Evolutionary conservation across 2,888 invertebrate genomes (phyloP).

Genomic region (Epistrophe eligans): DNA sequence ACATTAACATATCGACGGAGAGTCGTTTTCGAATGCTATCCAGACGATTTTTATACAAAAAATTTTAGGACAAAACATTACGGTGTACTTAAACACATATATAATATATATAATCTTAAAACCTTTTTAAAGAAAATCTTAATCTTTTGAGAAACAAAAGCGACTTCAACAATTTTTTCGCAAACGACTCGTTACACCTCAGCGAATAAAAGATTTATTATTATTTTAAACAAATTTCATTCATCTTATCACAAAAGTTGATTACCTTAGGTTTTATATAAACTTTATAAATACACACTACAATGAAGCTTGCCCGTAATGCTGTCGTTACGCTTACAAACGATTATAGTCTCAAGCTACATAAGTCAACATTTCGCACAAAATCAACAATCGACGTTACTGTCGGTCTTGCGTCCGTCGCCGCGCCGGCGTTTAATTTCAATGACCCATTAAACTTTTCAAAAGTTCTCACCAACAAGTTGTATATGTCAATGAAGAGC

Average conservation of each 20-base stretch:
- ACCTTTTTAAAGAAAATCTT: too few species aligned
- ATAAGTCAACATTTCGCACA: neutral
- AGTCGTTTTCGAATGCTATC: too few species aligned
- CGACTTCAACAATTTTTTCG: neutral
- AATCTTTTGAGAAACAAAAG: too few species aligned
- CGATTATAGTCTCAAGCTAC: neutral
- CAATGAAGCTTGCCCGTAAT: conserved; percentile 1
- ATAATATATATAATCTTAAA: too few species aligned
- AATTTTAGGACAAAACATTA: too few species aligned
- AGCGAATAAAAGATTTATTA: conserved; percentile 17
- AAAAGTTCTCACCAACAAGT: conserved; percentile 22
- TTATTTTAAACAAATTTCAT: conserved; percentile 38
- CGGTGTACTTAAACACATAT: too few species aligned
- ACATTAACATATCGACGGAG: too few species aligned
- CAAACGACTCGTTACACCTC: conserved; percentile 21
- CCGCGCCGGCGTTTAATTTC: conserved; percentile 49
- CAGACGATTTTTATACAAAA: too few species aligned
- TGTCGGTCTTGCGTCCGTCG: too few species aligned
- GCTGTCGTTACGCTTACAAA: neutral
- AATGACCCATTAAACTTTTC: conserved; percentile 73
- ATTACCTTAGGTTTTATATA: conserved; percentile 37
- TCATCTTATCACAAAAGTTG: conserved; percentile 28
- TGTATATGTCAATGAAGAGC: conserved; percentile 13
- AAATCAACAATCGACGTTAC: conserved; percentile 8
- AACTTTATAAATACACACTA: conserved; percentile 14